Percentiles rank a stretch among this genome's conserved stretches.
phyloP scores from a whole-genome alignment of 2,113 vertebrate genomes.

The Ivindomyrus marchei region DNA sequence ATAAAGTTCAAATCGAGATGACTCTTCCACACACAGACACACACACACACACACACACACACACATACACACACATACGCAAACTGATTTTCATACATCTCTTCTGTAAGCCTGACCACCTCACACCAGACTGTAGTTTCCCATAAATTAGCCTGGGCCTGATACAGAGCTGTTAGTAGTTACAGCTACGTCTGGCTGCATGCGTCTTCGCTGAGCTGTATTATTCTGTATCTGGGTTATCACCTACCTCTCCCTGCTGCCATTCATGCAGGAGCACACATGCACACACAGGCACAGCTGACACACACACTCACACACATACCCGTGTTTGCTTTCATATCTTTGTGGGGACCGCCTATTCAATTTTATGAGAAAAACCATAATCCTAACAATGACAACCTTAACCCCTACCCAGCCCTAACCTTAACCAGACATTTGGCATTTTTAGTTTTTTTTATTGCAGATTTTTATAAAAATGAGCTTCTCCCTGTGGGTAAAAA shows the following conservation, averaged over 20 bases:
- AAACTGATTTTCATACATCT: slow-evolving; percentile 74
- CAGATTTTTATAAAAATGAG: background rate
- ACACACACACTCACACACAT: background rate
- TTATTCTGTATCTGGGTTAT: slow-evolving; percentile 68
- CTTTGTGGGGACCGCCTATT: background rate
- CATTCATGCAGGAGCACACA: slow-evolving; percentile 62
- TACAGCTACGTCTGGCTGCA: slow-evolving; percentile 68
- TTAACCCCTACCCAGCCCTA: background rate
- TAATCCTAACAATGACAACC: background rate
- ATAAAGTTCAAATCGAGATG: slow-evolving; percentile 99
- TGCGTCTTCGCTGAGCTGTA: slow-evolving; percentile 73
- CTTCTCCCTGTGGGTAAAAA: background rate
- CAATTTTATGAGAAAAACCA: background rate
- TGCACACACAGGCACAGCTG: slow-evolving; percentile 18
- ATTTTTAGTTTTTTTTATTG: background rate
- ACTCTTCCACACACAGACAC: slow-evolving; percentile 75
- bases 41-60: slow-evolving; percentile 89
- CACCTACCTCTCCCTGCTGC: slow-evolving; percentile 63
- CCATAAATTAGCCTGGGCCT: slow-evolving; percentile 97
- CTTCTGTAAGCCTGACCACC: slow-evolving; percentile 72
- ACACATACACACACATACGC: slow-evolving; percentile 99
- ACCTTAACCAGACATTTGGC: background rate
- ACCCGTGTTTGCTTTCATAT: background rate
- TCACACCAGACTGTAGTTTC: slow-evolving; percentile 78
- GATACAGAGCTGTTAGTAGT: slow-evolving; percentile 72